These are phyloP conservation scores for Ruditapes philippinarum DNA, from an alignment of 1,140 invertebrate species.

Conservation along the genomic window DNA sequence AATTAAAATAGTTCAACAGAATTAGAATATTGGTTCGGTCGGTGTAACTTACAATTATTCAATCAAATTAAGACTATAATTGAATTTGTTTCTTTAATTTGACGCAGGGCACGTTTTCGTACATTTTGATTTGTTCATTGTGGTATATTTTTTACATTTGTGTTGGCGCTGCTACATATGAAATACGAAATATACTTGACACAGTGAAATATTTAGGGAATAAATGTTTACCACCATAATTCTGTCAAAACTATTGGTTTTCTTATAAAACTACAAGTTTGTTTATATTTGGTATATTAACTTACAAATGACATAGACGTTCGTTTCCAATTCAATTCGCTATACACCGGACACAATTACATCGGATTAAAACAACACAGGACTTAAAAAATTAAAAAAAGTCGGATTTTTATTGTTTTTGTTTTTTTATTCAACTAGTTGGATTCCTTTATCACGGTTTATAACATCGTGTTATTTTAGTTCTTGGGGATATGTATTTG, in stretches of 20 bases:
- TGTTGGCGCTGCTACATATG: not conserved
- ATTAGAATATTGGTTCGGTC: not conserved
- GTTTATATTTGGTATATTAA: conserved; percentile 9
- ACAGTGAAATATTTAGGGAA: not conserved
- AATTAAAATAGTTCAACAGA: too few species aligned
- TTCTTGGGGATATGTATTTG: too few species aligned
- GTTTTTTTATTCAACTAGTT: too few species aligned
- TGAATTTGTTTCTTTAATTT: conserved; percentile 10
- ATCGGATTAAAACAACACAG: conserved; percentile 11
- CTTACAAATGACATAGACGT: too few species aligned
- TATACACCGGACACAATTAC: too few species aligned
- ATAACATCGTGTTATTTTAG: too few species aligned
- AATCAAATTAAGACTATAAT: conserved; percentile 6
- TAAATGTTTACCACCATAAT: not conserved
- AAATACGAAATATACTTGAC: not conserved
- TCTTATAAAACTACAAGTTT: conserved; percentile 27
- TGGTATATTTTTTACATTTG: not conserved
- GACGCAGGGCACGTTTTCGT: not conserved
- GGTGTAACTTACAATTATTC: not conserved
- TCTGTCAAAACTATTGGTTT: conserved; percentile 34
- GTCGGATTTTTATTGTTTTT: not conserved
- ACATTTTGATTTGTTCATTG: too few species aligned
- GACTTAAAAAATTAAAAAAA: not conserved
- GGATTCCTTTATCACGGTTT: too few species aligned
- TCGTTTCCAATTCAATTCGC: not conserved